Conservation (phyloP, 2,888 invertebrate genomes). For the Stenodema calcarata region DNA sequence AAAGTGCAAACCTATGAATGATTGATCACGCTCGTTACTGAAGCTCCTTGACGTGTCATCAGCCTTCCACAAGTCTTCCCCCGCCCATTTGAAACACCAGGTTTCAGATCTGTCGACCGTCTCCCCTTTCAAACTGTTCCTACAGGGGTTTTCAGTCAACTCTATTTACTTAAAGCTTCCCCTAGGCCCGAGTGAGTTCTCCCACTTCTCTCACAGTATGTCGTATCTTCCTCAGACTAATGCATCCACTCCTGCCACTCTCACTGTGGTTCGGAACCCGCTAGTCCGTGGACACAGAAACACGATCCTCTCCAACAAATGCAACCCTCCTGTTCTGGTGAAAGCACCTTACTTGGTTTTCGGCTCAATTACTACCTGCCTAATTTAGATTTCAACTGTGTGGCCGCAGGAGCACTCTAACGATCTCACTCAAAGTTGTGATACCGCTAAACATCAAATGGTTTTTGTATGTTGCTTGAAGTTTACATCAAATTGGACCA, state of each 20-base stretch:
- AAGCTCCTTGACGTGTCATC: not conserved
- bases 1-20: slow-evolving; percentile 30
- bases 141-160: slow-evolving; percentile 4
- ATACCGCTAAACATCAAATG: no score
- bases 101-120: not conserved
- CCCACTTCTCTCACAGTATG: not conserved
- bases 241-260: not conserved
- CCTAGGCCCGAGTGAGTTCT: not conserved
- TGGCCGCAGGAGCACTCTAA: no score
- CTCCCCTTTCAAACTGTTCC: not conserved
- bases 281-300: not conserved
- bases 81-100: not conserved
- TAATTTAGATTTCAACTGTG: not conserved
- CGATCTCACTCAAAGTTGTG: no score
- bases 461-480: no score
- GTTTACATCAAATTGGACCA: no score
- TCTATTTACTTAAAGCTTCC: slow-evolving; percentile 4
- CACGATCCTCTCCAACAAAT: not conserved
- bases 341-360: not conserved
- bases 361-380: not conserved
- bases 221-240: not conserved
- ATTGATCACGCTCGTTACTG: slow-evolving; percentile 26
- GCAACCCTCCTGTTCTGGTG: not conserved
- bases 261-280: not conserved
- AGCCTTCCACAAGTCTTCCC: not conserved